Percentiles rank a stretch among this genome's conserved stretches.
Conservation (phyloP, 2,888 invertebrate genomes). For the Ennomos fuscantarius region DNA sequence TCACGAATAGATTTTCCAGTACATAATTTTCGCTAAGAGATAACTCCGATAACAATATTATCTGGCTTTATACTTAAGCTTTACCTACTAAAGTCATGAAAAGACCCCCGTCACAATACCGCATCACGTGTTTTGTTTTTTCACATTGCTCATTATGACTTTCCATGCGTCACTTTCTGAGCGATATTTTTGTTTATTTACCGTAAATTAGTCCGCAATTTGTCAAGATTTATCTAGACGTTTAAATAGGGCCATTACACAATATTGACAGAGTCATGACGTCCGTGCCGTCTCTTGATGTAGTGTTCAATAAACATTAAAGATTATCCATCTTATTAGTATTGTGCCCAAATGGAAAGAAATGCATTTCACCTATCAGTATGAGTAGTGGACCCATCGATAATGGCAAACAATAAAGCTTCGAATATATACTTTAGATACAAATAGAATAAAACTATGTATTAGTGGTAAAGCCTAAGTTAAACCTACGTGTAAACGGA, state of each 20-base stretch:
- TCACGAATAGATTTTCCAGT: slow-evolving; percentile 11
- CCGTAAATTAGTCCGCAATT: slow-evolving; percentile 68
- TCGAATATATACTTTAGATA: too few relatives aligned
- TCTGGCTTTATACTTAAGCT: slow-evolving; percentile 8
- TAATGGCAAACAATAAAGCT: neutral
- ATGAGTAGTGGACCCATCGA: too few relatives aligned
- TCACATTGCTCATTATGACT: slow-evolving; percentile 35
- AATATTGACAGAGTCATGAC: slow-evolving; percentile 50
- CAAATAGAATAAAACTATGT: neutral
- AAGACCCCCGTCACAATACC: slow-evolving; percentile 21
- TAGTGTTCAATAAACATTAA: slow-evolving; percentile 24
- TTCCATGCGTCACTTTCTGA: slow-evolving; percentile 64
- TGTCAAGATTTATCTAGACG: slow-evolving; percentile 73
- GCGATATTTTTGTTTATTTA: slow-evolving; percentile 57
- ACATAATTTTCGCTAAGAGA: slow-evolving; percentile 4
- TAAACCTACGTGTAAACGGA: slow-evolving; percentile 49
- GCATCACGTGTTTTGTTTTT: slow-evolving; percentile 26
- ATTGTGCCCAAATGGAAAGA: too few relatives aligned
- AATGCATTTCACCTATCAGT: too few relatives aligned
- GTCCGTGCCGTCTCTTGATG: slow-evolving; percentile 47
- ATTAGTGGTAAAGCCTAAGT: neutral
- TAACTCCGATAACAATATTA: slow-evolving; percentile 11
- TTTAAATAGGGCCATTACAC: slow-evolving; percentile 52
- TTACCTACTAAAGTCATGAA: slow-evolving; percentile 8
- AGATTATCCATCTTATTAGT: too few relatives aligned